Evolutionary conservation across 2,888 invertebrate genomes (phyloP), one percentile per base, ranked within the genome.

Genomic region (Encarsia formosa): DNA sequence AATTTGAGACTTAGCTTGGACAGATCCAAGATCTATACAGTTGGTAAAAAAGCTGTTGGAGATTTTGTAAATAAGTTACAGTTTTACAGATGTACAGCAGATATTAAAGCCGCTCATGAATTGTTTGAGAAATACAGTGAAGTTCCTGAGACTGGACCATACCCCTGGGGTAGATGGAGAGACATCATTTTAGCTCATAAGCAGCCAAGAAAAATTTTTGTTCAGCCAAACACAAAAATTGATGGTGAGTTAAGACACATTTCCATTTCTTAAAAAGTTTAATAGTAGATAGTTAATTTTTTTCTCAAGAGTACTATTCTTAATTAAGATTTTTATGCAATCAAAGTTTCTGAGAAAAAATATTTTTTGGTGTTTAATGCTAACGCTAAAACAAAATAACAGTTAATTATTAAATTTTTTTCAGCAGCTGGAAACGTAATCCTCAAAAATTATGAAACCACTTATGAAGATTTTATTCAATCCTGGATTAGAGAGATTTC

Each of bases 171-270:
- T 11, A 80, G 80, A 58, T 92, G 94, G 88, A 81, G 96, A 39
- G 83, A 89, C 59, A 91, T 96, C 66, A 87, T 95, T 48, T 75
- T 97, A 69, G 82, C 87, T 32, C 86, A 94, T 71, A 92, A 93
- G 68, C 91, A 92, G 69, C 95, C 96, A 0, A 78, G 95, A 49
- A 91, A 91, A 69, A 87, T 96, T 70, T 87, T 94, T 68, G 90
- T 94, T 18, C 95, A 95, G 70, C 83, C 91, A 24, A 95, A 95
- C 73, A 93, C 95, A 0, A 63, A 75, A 18, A 57, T 84, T 26
- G 81, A 84, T 76, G 73, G 73, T 54, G 60, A 48, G 59, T 62
- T 40, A n/a, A 18, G 13, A 24, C 5, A 20, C 24, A 16, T 38
- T 50, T 43, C 9, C 22, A 31, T 44, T n/a, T n/a, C n/a, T n/a